Evolutionary conservation across 2,888 invertebrate genomes (phyloP).

Genomic region (Philereme vetulata): DNA sequence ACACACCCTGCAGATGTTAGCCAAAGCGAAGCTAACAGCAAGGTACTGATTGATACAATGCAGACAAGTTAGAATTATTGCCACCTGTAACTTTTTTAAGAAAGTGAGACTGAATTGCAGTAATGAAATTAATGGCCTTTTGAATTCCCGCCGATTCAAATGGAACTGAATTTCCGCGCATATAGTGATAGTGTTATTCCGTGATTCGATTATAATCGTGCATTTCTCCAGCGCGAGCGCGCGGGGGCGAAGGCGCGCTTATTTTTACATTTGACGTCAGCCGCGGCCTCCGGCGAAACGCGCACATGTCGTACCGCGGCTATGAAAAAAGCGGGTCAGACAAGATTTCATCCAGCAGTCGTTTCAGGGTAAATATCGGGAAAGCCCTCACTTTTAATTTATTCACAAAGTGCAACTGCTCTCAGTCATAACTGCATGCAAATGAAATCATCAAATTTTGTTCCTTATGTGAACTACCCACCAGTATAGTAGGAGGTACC

Average conservation of each 20-base stretch:
- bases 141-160: neutral
- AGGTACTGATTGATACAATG: neutral
- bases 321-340: slow-evolving; percentile 42
- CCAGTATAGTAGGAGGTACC: no score
- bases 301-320: slow-evolving; percentile 42
- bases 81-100: no score
- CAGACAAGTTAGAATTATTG: no score
- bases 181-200: neutral
- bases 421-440: no score
- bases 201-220: slow-evolving; percentile 17
- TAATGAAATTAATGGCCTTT: no score
- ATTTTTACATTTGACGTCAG: slow-evolving; percentile 71
- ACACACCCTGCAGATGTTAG: slow-evolving; percentile 5
- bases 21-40: neutral
- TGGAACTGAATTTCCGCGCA: neutral
- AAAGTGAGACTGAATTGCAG: no score
- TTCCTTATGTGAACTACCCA: no score
- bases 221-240: slow-evolving; percentile 53
- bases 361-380: no score
- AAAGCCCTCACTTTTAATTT: no score
- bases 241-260: slow-evolving; percentile 59
- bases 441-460: no score
- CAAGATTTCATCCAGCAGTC: no score
- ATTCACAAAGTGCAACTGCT: no score
- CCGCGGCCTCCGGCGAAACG: slow-evolving; percentile 45